A percentile compares a stretch with the other conserved stretches of the same genome.
phyloP scores from a whole-genome alignment of 1,140 invertebrate species.

The Bombyx mandarina region DNA sequence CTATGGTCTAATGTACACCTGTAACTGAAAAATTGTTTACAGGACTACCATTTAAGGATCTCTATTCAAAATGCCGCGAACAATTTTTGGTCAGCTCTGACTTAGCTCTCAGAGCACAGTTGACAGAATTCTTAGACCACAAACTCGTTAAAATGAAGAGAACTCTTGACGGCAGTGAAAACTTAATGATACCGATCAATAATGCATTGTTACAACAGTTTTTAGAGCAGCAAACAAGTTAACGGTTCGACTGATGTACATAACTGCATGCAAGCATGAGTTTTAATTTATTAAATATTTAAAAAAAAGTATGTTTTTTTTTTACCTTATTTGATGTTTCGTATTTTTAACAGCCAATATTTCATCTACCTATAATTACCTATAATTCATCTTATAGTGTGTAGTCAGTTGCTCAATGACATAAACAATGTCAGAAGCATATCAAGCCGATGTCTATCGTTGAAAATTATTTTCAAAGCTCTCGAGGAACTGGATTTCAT shows the following conservation, averaged over 20 bases:
- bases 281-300: not conserved
- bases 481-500: too few species aligned
- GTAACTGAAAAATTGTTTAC: conserved; percentile 21
- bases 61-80: conserved; percentile 88
- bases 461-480: too few species aligned
- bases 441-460: too few species aligned
- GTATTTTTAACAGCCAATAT: not conserved
- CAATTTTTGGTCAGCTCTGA: conserved; percentile 92
- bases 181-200: conserved; percentile 85
- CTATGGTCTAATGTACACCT: too few species aligned
- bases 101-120: conserved; percentile 86
- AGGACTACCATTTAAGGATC: conserved; percentile 90
- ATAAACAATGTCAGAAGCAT: too few species aligned
- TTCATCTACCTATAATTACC: not conserved
- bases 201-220: conserved; percentile 83
- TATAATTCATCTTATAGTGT: not conserved
- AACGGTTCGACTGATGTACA: conserved; percentile 5
- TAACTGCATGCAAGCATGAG: not conserved
- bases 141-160: conserved; percentile 88
- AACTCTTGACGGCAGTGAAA: conserved; percentile 84
- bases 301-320: not conserved
- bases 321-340: not conserved
- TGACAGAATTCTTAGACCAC: conserved; percentile 95
- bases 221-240: conserved; percentile 69
- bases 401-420: too few species aligned